Conservation (phyloP, 2,888 invertebrate species). For the Oscheius sp. region DNA sequence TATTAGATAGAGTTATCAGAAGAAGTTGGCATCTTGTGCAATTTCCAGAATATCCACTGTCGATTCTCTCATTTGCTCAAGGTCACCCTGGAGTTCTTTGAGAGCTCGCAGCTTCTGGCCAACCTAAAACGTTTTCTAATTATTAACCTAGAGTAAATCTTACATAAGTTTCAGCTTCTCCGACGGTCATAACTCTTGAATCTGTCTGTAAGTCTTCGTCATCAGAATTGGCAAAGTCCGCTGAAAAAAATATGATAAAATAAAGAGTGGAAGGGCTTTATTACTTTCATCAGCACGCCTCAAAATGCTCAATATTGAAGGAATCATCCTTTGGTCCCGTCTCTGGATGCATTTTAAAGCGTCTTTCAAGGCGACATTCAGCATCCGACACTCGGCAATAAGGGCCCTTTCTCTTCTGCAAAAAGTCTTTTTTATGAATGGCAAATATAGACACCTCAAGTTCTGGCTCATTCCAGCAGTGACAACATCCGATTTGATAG, state of each 20-base stretch:
- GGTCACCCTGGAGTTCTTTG: constrained; percentile 22
- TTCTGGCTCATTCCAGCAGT: constrained; percentile 53
- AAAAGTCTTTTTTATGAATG: background rate
- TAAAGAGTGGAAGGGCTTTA: background rate
- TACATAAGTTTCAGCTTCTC: constrained; percentile 50
- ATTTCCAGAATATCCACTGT: constrained; percentile 11
- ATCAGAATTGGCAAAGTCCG: constrained; percentile 51
- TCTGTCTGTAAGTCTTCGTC: constrained; percentile 47
- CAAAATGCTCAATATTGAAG: constrained; percentile 41
- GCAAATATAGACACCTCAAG: constrained; percentile 37
- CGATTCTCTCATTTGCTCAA: constrained; percentile 12
- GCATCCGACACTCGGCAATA: constrained; percentile 29
- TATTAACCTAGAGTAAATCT: constrained; percentile 6
- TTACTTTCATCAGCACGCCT: constrained; percentile 24
- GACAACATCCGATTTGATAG: constrained; percentile 44
- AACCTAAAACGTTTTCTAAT: background rate
- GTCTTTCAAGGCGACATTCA: constrained; percentile 32
- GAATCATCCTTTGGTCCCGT: constrained; percentile 45
- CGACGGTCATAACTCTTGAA: constrained; percentile 50
- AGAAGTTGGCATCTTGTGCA: constrained; percentile 19
- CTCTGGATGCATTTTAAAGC: constrained; percentile 42
- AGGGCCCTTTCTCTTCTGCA: constrained; percentile 6
- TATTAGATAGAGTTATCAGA: background rate
- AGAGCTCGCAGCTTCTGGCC: constrained; percentile 13
- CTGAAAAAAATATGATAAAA: constrained; percentile 26